Conservation (phyloP, 2,797 vertebrate species). For the Gallinago stenura region DNA sequence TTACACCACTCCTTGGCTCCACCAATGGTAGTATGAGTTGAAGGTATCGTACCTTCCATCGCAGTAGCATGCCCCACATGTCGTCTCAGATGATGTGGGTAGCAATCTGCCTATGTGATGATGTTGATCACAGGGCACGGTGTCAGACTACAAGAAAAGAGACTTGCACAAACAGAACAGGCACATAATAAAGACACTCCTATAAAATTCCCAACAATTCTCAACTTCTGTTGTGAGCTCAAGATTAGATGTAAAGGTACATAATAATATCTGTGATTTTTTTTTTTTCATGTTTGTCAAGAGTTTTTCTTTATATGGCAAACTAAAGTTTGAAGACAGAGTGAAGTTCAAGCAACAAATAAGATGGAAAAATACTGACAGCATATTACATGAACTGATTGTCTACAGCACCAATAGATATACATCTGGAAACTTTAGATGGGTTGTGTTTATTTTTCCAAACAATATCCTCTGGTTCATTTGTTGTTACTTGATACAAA, state of each 20-base stretch:
- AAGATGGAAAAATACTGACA: neutral
- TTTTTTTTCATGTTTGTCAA: neutral
- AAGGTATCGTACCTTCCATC: neutral
- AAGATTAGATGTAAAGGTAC: neutral
- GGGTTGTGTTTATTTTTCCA: neutral
- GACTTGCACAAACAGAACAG: neutral
- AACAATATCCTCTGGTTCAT: neutral
- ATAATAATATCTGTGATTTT: neutral
- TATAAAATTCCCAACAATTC: neutral
- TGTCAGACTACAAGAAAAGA: neutral
- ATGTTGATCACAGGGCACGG: neutral
- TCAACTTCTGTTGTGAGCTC: neutral
- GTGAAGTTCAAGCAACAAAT: neutral
- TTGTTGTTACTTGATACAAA: neutral
- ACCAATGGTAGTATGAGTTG: neutral
- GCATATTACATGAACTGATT: neutral
- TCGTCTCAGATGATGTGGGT: neutral
- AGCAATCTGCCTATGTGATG: neutral
- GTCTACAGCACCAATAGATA: neutral
- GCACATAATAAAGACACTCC: neutral
- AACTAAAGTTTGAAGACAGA: neutral
- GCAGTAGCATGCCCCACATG: rapidly evolving
- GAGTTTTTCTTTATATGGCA: neutral
- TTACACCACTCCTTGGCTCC: neutral
- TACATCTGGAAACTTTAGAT: neutral